Evolutionary conservation across 2,797 vertebrate species (phyloP), one percentile per base, ranked within the genome.

Genomic region (Melanotaenia maccullochi): DNA sequence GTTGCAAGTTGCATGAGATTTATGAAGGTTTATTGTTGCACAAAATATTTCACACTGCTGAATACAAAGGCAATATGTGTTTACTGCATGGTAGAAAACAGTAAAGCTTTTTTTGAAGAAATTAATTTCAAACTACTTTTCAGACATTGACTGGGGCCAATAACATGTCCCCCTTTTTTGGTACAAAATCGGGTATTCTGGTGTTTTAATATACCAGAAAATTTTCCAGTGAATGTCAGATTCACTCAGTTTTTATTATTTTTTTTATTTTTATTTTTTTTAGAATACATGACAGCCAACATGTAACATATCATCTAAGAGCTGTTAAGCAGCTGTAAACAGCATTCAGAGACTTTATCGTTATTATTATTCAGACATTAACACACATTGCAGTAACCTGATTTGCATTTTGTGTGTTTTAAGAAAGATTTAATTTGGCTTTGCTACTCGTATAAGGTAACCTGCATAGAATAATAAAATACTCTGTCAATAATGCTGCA

Each of bases 1-100:
- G 81, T 86, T 87, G 55, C 57, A 83, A 81, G 71, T 65, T 89
- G 87, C 83, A 82, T 88, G 84, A 83, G 51, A 81, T 83, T 84
- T 51, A 64, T 69, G 7, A 80, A 80, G 67, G 68, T 76, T 77
- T 36, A 67, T 20, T 76, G 36, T 79, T 81, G 59, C 70, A 83
- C 51, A 20, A 72, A 64, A 59, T 74, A 54, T 70, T 62, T 60
- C n/a, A 47, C 24, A 52, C 1, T 60, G 11, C 18, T 28, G 20
- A 69, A 68, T 75, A 47, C 40, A 66, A 35, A 47, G 18, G 42
- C 13, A 44, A 55, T 32, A 24, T 78, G 1, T 59, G 20, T 67
- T 57, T 22, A 68, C n/a, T 78, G 65, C 75, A 78, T 79, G 75
- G 52, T 83, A 75, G 67, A 77, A 25, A 47, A 63, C 6, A 4